These are phyloP conservation scores for Pangasius krempfi DNA, from an alignment of 2,797 vertebrate species.

Conservation along the genomic window DNA sequence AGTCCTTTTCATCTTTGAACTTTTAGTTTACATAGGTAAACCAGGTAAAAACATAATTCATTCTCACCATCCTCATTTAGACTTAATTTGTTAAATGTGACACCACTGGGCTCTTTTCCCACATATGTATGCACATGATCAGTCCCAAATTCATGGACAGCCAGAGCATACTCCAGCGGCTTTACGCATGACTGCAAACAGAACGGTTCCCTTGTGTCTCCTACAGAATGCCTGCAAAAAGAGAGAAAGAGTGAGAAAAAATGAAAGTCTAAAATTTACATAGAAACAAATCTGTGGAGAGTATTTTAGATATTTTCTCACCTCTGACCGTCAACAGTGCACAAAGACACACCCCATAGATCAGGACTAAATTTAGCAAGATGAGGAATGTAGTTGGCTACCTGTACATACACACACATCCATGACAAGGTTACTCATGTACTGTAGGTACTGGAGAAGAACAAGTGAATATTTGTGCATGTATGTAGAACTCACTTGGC, in stretches of 20 bases:
- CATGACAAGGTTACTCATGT: slow-evolving; percentile 1
- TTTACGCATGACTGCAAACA: slow-evolving; percentile 93
- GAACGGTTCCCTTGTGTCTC: slow-evolving; percentile 88
- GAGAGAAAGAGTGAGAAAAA: slow-evolving; percentile 11
- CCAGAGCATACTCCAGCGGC: slow-evolving; percentile 87
- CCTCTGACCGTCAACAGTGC: slow-evolving; percentile 91
- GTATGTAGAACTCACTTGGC: slow-evolving; percentile 72
- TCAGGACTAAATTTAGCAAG: slow-evolving; percentile 87
- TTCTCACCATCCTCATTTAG: slow-evolving; percentile 83
- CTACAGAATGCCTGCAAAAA: slow-evolving; percentile 80
- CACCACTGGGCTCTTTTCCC: slow-evolving; percentile 90
- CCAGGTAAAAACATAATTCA: not conserved
- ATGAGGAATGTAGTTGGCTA: slow-evolving; percentile 90
- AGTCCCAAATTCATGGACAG: slow-evolving; percentile 81
- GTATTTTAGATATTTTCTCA: slow-evolving; percentile 52
- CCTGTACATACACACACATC: slow-evolving; percentile 67
- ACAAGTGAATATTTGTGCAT: not conserved
- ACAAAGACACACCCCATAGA: slow-evolving; percentile 88
- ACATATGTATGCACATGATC: slow-evolving; percentile 83
- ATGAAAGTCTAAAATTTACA: not conserved
- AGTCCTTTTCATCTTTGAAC: not conserved
- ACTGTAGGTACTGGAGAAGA: not conserved
- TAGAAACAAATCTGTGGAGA: slow-evolving; percentile 6
- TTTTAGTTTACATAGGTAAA: not conserved
- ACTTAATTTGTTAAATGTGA: slow-evolving; percentile 88